Percentiles rank a stretch among this genome's conserved stretches.
Conservation (phyloP, 2,888 invertebrate species). For the Drosophila mercatorum region DNA sequence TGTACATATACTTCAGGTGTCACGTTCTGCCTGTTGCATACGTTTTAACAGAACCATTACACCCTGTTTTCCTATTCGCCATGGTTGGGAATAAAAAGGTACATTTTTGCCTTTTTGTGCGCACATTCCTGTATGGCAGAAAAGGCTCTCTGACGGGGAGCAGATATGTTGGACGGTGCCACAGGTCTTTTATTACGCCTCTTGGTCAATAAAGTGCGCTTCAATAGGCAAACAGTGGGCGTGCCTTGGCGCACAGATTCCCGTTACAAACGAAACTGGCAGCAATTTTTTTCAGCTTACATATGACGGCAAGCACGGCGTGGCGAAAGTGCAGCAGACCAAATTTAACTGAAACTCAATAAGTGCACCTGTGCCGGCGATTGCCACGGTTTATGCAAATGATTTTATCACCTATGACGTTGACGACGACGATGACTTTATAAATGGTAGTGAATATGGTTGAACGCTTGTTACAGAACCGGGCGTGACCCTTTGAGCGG, state of each 20-base stretch:
- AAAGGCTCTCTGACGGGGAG: neutral
- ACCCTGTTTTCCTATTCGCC: too few relatives aligned
- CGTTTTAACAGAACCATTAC: too few relatives aligned
- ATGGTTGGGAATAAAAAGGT: too few relatives aligned
- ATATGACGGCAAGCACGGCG: neutral
- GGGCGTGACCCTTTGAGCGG: neutral
- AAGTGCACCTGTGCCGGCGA: too few relatives aligned
- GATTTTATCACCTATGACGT: neutral
- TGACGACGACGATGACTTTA: neutral
- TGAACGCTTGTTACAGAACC: neutral
- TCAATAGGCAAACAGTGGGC: neutral
- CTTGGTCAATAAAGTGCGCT: slow-evolving; percentile 2
- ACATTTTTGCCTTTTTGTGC: too few relatives aligned
- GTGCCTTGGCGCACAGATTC: neutral
- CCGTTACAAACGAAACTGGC: too few relatives aligned
- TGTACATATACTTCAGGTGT: too few relatives aligned
- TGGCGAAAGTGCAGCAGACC: neutral
- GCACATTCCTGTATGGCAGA: too few relatives aligned
- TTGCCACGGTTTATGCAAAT: neutral
- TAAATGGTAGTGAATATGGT: neutral
- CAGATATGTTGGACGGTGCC: neutral
- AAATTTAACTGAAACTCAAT: neutral
- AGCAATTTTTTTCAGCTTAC: neutral
- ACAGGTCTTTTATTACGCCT: neutral
- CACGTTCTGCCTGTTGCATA: too few relatives aligned